These are phyloP conservation scores for Rhingia campestris DNA, from an alignment of 2,888 invertebrate genomes.

Conservation along the genomic window DNA sequence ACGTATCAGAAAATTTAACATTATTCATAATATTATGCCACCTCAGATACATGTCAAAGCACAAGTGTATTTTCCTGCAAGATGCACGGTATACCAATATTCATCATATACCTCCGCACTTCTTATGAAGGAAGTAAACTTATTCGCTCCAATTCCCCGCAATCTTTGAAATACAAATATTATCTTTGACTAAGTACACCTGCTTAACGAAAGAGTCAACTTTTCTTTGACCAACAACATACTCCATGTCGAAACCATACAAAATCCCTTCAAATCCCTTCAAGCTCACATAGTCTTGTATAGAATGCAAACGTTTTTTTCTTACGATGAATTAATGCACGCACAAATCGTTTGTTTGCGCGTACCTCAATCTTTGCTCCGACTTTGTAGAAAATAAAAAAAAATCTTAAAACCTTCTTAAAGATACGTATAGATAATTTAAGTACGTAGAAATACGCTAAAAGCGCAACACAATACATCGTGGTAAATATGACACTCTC, in stretches of 20 bases:
- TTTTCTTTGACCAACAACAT: conserved; percentile 14
- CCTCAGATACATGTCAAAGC: no score
- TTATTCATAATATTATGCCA: no score
- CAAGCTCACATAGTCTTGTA: conserved; percentile 6
- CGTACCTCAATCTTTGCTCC: conserved; percentile 18
- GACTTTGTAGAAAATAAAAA: neutral
- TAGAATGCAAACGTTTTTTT: conserved; percentile 16
- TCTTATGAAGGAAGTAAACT: neutral
- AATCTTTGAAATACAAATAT: conserved; percentile 1
- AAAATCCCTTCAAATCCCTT: conserved; percentile 36
- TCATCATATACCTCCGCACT: neutral
- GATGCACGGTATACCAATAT: no score
- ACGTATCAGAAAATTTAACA: no score
- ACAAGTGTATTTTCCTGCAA: no score
- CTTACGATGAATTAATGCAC: conserved; percentile 53
- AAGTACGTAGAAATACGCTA: neutral
- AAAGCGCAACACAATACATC: neutral
- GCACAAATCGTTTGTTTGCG: conserved; percentile 62
- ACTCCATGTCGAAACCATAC: conserved; percentile 49
- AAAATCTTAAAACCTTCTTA: conserved; percentile 30
- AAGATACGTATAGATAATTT: conserved; percentile 16
- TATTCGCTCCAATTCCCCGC: conserved; percentile 34
- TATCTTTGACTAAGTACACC: conserved; percentile 22
- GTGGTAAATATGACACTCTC: conserved; percentile 31
- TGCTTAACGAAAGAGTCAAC: conserved; percentile 28